Conservation (phyloP, 2,797 vertebrate species). For the Poeciliopsis paucimaculata region DNA sequence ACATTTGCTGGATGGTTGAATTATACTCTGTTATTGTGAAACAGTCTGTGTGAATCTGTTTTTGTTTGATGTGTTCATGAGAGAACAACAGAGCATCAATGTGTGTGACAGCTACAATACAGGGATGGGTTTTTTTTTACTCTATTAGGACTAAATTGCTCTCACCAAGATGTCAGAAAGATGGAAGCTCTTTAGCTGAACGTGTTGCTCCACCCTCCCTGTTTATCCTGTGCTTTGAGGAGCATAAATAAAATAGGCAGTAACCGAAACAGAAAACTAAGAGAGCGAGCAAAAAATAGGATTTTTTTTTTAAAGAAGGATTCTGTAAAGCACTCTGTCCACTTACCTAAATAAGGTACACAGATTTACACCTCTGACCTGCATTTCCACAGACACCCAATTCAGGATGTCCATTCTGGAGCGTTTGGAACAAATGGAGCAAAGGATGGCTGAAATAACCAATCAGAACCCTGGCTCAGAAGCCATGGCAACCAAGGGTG, state of each 20-base stretch:
- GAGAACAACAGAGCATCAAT: neutral
- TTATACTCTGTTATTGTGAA: neutral
- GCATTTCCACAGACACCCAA: constrained; percentile 88
- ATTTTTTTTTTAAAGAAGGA: constrained; percentile 57
- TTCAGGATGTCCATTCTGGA: constrained; percentile 99
- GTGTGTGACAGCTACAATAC: constrained; percentile 17
- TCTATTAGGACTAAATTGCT: constrained; percentile 17
- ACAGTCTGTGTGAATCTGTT: neutral
- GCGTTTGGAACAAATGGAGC: constrained; percentile 98
- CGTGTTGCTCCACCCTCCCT: constrained; percentile 39
- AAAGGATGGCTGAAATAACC: constrained; percentile 98
- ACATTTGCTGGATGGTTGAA: neutral
- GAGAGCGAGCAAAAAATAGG: constrained; percentile 79
- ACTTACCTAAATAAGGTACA: constrained; percentile 36
- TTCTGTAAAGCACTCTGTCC: constrained; percentile 39
- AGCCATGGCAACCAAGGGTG: constrained; percentile 78
- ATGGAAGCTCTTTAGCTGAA: constrained; percentile 32
- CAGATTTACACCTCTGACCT: constrained; percentile 30
- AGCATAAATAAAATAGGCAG: constrained; percentile 57
- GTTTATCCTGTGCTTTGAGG: constrained; percentile 53
- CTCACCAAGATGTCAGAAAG: constrained; percentile 28
- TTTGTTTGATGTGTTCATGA: constrained; percentile 2
- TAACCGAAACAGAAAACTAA: constrained; percentile 63
- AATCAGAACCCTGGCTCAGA: constrained; percentile 88
- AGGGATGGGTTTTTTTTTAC: constrained; percentile 25